These are phyloP conservation scores for Erynnis tages DNA, from an alignment of 2,888 invertebrate species.

Conservation along the genomic window DNA sequence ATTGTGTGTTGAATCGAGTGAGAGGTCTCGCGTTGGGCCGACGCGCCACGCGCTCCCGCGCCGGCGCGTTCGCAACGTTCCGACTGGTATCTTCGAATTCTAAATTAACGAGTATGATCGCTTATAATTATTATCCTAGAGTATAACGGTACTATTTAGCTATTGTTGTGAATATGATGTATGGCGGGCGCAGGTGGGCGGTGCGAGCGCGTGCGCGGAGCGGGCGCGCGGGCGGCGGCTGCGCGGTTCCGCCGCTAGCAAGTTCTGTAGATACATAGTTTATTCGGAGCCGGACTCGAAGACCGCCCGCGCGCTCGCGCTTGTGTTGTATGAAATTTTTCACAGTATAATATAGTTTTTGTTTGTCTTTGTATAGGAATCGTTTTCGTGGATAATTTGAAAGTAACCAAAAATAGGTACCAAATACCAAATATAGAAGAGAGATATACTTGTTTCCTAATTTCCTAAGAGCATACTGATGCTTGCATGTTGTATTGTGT, in stretches of 20 bases:
- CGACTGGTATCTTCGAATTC: slow-evolving; percentile 61
- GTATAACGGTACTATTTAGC: slow-evolving; percentile 71
- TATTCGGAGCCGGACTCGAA: slow-evolving; percentile 23
- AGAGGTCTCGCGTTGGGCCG: slow-evolving; percentile 38
- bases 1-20: slow-evolving; percentile 24
- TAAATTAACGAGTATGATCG: slow-evolving; percentile 66
- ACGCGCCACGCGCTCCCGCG: slow-evolving; percentile 35
- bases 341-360: slow-evolving; percentile 79
- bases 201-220: slow-evolving; percentile 28
- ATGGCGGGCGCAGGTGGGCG: slow-evolving; percentile 41
- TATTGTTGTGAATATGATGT: slow-evolving; percentile 62
- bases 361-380: slow-evolving; percentile 77
- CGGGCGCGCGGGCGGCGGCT: slow-evolving; percentile 31
- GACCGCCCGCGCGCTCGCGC: slow-evolving; percentile 56
- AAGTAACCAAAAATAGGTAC: slow-evolving; percentile 80
- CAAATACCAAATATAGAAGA: slow-evolving; percentile 75
- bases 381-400: slow-evolving; percentile 76
- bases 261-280: slow-evolving; percentile 37
- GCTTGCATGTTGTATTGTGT: slow-evolving; percentile 83
- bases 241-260: slow-evolving; percentile 32
- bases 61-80: slow-evolving; percentile 46
- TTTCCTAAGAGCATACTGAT: slow-evolving; percentile 78
- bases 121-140: slow-evolving; percentile 72
- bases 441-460: slow-evolving; percentile 75
- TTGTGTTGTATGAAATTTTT: slow-evolving; percentile 72